Percentiles rank a stretch among this genome's conserved stretches.
Conservation (phyloP, 1,140 invertebrate genomes). For the Drosophila setifemur region DNA sequence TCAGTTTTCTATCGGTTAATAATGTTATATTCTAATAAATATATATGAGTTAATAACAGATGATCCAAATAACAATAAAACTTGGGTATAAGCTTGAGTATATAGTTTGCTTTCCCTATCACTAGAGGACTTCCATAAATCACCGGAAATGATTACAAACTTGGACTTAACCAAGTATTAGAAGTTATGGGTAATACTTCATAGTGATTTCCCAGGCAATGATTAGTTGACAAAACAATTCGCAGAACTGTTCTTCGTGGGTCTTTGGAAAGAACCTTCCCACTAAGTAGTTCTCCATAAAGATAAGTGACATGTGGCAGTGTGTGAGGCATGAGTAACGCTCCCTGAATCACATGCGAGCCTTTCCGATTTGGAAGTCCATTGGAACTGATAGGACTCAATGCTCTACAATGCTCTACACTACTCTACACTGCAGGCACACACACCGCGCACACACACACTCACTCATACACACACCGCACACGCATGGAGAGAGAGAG, state of each 20-base stretch:
- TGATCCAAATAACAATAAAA: background rate
- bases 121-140: background rate
- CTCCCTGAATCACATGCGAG: slow-evolving; percentile 26
- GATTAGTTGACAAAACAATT: slow-evolving; percentile 6
- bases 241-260: background rate
- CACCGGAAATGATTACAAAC: background rate
- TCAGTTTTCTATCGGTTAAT: no score
- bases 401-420: background rate
- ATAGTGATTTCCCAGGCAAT: background rate
- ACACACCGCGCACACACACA: slow-evolving; percentile 19
- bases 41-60: no score
- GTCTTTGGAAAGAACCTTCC: no score
- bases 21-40: no score
- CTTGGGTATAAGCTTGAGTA: no score
- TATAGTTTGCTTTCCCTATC: no score
- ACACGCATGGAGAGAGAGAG: background rate
- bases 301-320: no score
- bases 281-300: slow-evolving; percentile 11
- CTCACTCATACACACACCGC: slow-evolving; percentile 6
- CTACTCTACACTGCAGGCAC: slow-evolving; percentile 17
- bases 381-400: slow-evolving; percentile 14
- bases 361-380: background rate
- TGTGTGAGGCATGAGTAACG: slow-evolving; percentile 31
- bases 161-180: background rate
- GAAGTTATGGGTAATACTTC: background rate